Evolutionary conservation across 2,113 vertebrate species (phyloP), one percentile per base, ranked within the genome.

Genomic region (Oncorhynchus mykiss): DNA sequence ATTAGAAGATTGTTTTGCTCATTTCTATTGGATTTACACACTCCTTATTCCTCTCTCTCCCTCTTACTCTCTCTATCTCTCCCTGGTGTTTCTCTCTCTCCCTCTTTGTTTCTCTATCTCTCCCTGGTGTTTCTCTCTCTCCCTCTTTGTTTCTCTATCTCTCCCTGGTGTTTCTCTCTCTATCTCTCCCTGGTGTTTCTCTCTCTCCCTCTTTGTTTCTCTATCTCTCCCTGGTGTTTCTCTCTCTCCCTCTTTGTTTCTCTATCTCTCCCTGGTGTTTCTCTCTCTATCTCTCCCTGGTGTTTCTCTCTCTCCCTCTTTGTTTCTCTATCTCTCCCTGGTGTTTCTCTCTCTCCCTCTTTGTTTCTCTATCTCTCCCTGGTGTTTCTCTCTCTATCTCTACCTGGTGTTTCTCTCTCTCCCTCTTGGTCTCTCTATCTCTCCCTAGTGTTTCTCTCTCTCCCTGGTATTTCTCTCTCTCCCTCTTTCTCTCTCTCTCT

Each of bases 1-100:
- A 57, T 5, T 69, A 51, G 51, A 71, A 16, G 27, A 29, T 14
- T 67, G 0, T 4, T 31, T 62, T 24, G 31, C 7, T 65, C 29
- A 62, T 22, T 24, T 31, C 49, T 79, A 67, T 78, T 85, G 65
- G 78, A 72, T 84, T 76, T 83, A 67, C 75, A 81, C 62, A 77
- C 67, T 81, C 74, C 74, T 81, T 51, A 9, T 9, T 68, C 45
- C 34, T 74, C 1, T 24, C 14, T 80, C 70, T 74, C 49, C 70
- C 66, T 72, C 70, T 49, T 20, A 69, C 62, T 74, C 70, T 66
- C 27, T 29, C 14, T 25, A 1, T 5, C 31, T 60, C 29, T 60
- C 29, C 24, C 48, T 1, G 48, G 13, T 49, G 48, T 49, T 49
- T 75, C 24, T 31, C 5, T 2, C 51, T 7, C 51, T 34, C 5